Base-by-base conservation (phyloP, 2,888 invertebrate genomes). In the Hirudinaria manillensis region DNA sequence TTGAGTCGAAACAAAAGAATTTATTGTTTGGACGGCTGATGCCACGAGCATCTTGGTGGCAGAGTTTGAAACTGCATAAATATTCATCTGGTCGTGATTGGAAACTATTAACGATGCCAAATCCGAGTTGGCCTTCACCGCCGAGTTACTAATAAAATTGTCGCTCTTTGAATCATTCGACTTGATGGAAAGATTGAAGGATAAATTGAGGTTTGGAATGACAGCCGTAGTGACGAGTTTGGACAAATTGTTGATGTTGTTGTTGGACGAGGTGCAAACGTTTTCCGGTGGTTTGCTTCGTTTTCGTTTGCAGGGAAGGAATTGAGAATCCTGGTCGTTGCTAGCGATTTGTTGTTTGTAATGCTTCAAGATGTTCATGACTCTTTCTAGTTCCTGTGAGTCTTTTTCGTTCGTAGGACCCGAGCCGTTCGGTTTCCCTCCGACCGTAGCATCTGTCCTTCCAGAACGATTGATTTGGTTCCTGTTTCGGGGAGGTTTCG, bases 261-360 rank as follows among this genome's bases (percentile, higher is more conserved):
- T 55, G 73, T 4, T 65, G 56, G 21, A 29, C 7, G 45, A 16
- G 6, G 70, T 34, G 70, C 34, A 38, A 45, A 45, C 38, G 45
- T 21, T 68, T 56, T 72, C 73, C 21, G 75, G 66, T 32, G 76
- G 76, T 65, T 76, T 76, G 71, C 76, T 76, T 56, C 76, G 45
- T 74, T 72, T 76, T 36, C 76, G 51, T 21, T 76, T 76, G 65
- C 76, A 76, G 3, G 76, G 76, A 24, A 76, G 68, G 53, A 76
- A 76, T 53, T 72, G 76, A 21, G 74, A 75, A n/a, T 70, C 70
- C 45, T 74, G 72, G 66, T 76, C 74, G 51, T 53, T 65, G n/a
- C 70, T 73, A 1, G 76, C 76, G 19, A 76, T n/a, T 73, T 76
- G 76, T 56, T 76, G 72, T 55, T 76, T 76, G 53, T 76, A 76